These are phyloP conservation scores for Sciurus vulgaris DNA, from an alignment of 2,797 vertebrate genomes.

Conservation along the genomic window DNA sequence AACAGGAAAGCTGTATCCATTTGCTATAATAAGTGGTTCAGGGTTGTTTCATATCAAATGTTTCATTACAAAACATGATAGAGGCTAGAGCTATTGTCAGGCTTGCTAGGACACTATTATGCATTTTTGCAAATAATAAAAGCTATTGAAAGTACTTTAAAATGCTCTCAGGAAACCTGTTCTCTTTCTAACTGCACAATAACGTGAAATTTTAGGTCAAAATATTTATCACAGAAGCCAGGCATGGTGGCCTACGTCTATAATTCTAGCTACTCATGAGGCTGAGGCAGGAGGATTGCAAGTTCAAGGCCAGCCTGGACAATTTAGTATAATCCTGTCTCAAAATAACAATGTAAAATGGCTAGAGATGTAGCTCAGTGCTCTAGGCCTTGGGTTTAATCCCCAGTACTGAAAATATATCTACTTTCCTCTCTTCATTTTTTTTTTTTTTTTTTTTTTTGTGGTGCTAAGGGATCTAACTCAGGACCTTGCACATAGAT, in stretches of 20 bases:
- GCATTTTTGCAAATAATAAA: conserved; percentile 66
- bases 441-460: too few relatives aligned
- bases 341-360: not conserved
- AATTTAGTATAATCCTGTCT: not conserved
- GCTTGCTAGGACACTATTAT: conserved; percentile 60
- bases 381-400: not conserved
- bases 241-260: not conserved
- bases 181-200: conserved; percentile 75
- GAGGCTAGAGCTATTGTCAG: conserved; percentile 66
- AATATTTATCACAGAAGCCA: conserved; percentile 42
- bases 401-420: not conserved
- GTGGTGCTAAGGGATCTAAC: too few relatives aligned
- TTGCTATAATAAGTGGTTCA: not conserved
- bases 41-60: not conserved
- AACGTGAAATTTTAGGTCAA: conserved; percentile 73
- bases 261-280: not conserved
- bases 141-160: conserved; percentile 75
- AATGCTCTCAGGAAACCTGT: conserved; percentile 66
- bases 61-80: conserved; percentile 33
- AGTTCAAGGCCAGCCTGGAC: not conserved
- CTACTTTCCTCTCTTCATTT: too few relatives aligned
- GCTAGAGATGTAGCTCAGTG: not conserved
- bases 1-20: conserved; percentile 49
- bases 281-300: not conserved
- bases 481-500: too few relatives aligned